Evolutionary conservation across 2,113 vertebrate genomes (phyloP).

Genomic region (Ochotona princeps): DNA sequence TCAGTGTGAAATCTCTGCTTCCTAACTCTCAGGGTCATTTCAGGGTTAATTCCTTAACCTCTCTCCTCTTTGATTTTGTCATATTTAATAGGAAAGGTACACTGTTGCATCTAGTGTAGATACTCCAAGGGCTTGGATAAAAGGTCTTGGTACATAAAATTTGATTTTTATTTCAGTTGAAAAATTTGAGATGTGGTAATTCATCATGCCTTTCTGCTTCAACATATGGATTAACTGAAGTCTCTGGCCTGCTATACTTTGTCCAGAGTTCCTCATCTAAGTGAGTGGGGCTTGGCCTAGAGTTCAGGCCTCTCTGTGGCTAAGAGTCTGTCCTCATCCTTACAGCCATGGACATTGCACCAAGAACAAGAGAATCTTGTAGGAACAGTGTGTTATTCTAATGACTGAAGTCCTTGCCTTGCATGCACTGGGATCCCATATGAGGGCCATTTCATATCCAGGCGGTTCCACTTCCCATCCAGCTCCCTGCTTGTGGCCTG

Average conservation of each 20-base stretch:
- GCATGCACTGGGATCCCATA: too few species aligned
- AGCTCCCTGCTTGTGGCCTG: too few species aligned
- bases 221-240: background rate
- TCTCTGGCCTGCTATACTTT: background rate
- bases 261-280: background rate
- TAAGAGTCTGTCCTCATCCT: background rate
- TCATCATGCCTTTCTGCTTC: background rate
- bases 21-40: background rate
- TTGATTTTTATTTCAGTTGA: background rate
- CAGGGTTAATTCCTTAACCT: background rate
- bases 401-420: too few species aligned
- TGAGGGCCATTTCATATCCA: too few species aligned
- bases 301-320: background rate
- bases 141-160: background rate
- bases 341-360: background rate
- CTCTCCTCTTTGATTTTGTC: background rate
- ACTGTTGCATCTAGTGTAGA: fast-evolving
- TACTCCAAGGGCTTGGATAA: background rate
- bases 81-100: background rate
- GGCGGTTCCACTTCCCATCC: too few species aligned
- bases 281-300: background rate
- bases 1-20: background rate
- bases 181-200: background rate
- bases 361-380: background rate
- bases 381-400: too few species aligned